Base-by-base conservation (phyloP, 2,797 vertebrate species). In the Iguana delicatissima region DNA sequence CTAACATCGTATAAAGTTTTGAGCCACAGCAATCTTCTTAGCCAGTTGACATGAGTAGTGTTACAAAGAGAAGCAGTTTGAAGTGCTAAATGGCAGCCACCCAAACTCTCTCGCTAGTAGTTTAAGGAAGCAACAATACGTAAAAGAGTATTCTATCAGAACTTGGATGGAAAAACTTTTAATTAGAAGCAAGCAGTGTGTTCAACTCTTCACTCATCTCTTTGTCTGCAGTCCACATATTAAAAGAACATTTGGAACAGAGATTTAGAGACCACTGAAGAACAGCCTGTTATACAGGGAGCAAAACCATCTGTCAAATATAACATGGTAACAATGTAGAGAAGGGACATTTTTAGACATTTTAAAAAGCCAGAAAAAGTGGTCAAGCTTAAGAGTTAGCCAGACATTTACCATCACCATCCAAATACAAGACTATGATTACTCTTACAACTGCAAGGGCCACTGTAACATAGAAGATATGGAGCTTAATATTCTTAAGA, bases 351-450 rank as follows among this genome's bases (percentile, higher is more conserved):
- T 32, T 16, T 52, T 50, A 50, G 50, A 73, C 14, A 74, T 46
- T 89, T 18, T 9, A 59, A 89, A 89, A 76, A 24, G 16, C 14
- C 80, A 83, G 13, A 84, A 84, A 85, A 52, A 13, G n/a, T 55
- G 3, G 32, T 24, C 32, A 13, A 35, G 50, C 50, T 18, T 32
- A 84, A 29, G 26, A 10, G n/a, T 16, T 74, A 22, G 5, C 29
- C 74, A 62, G 9, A 13, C 13, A n/a, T 29, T 5, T 62, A 50
- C 22, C 29, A 42, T n/a, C 57, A 84, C 20, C 42, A 16, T 26
- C 22, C 22, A 79, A 72, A 72, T 67, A 79, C 29, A 55, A 79
- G 22, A 42, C 18, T 73, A 50, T 64, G 73, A 82, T 42, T 72
- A 35, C 6, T 35, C 46, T 52, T 42, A 59, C 8, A 32, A 86